phyloP scores from a whole-genome alignment of 2,797 vertebrate genomes.

The Rhinichthys osculus region DNA sequence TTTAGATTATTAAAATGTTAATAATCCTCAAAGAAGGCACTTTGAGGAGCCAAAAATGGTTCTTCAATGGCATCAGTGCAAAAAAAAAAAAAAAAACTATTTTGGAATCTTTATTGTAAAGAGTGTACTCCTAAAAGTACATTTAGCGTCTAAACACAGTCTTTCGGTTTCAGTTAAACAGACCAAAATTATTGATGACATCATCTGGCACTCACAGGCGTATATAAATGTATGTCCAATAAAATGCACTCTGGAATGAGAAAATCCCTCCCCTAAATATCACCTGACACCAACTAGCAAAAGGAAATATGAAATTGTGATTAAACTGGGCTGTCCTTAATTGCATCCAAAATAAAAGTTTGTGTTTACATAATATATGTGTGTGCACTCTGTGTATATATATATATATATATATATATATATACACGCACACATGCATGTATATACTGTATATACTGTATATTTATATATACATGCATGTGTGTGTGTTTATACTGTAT shows the following conservation, averaged over 20 bases:
- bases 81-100: not conserved
- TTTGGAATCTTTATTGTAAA: not conserved
- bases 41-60: not conserved
- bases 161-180: not conserved
- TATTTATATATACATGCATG: no score
- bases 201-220: not conserved
- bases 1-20: not conserved
- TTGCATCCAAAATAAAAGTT: no score
- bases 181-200: not conserved
- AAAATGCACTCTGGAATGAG: not conserved
- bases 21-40: not conserved
- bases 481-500: no score
- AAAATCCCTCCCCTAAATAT: not conserved
- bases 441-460: no score
- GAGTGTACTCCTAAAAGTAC: not conserved
- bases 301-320: not conserved
- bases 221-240: not conserved
- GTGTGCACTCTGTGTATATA: no score
- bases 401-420: no score
- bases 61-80: not conserved
- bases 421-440: no score
- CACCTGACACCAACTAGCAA: not conserved
- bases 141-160: not conserved
- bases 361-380: no score
- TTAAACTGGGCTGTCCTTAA: not conserved